Evolutionary conservation across 1,140 invertebrate genomes (phyloP).

Genomic region (Teleogryllus occipitalis): DNA sequence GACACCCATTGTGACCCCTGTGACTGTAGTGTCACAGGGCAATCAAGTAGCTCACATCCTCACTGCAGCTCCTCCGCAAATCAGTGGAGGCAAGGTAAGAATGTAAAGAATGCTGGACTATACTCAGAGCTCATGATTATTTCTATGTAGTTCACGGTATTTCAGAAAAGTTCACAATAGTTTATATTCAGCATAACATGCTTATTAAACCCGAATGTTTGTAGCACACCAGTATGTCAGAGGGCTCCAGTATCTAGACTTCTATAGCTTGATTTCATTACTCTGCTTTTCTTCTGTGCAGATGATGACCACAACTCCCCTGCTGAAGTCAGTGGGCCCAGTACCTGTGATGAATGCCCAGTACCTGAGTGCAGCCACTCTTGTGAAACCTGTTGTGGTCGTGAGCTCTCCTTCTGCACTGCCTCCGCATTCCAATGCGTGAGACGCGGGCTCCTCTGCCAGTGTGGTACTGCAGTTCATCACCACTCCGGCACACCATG

Average conservation of each 20-base stretch:
- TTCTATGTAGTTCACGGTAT: too few species aligned
- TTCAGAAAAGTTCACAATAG: too few species aligned
- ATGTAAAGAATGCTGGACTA: too few species aligned
- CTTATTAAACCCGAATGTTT: too few species aligned
- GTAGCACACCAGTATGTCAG: too few species aligned
- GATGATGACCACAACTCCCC: slow-evolving; percentile 40
- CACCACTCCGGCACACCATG: neutral
- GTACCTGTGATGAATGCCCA: slow-evolving; percentile 41
- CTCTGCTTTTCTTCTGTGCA: neutral
- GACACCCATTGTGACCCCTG: slow-evolving; percentile 40
- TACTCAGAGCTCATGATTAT: too few species aligned
- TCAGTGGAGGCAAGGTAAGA: slow-evolving; percentile 27
- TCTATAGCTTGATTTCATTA: neutral
- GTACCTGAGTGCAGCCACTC: slow-evolving; percentile 39
- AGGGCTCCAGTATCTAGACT: neutral
- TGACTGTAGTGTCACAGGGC: slow-evolving; percentile 42
- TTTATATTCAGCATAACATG: too few species aligned
- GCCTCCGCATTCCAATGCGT: slow-evolving; percentile 10
- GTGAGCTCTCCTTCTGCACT: slow-evolving; percentile 27
- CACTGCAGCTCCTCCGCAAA: slow-evolving; percentile 32
- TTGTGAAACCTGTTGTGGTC: slow-evolving; percentile 42
- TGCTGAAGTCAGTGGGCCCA: slow-evolving; percentile 39
- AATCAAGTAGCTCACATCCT: slow-evolving; percentile 32
- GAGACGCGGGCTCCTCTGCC: neutral
- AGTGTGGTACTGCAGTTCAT: neutral